phyloP scores from a whole-genome alignment of 2,888 invertebrate species.

The Hecatera dysodea region DNA sequence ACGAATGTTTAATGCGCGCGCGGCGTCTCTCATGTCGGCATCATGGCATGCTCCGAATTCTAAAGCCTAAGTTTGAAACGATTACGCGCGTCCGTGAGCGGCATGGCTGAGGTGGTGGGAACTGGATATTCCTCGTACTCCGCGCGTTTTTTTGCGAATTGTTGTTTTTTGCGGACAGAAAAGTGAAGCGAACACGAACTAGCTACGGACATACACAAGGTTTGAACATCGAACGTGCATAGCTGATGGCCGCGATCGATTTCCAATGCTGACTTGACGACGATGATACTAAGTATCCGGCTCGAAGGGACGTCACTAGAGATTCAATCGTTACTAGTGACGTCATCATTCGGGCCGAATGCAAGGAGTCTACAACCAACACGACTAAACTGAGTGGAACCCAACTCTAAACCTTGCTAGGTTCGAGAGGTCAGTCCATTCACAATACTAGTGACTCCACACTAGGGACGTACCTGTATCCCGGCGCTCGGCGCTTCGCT shows the following conservation, averaged over 20 bases:
- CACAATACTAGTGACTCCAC: slow-evolving; percentile 39
- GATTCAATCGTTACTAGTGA: neutral
- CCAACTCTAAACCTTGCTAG: neutral
- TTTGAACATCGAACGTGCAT: slow-evolving; percentile 69
- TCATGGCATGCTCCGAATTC: slow-evolving; percentile 76
- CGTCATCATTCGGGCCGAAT: slow-evolving; percentile 50
- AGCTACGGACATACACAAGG: slow-evolving; percentile 81
- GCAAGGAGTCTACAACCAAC: slow-evolving; percentile 33
- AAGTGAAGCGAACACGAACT: slow-evolving; percentile 87
- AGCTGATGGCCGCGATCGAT: slow-evolving; percentile 78
- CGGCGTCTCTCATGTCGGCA: slow-evolving; percentile 77
- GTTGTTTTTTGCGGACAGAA: slow-evolving; percentile 68
- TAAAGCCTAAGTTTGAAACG: slow-evolving; percentile 77
- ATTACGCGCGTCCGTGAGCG: slow-evolving; percentile 86
- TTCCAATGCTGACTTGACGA: slow-evolving; percentile 71
- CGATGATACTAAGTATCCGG: slow-evolving; percentile 50
- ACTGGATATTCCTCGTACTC: slow-evolving; percentile 82
- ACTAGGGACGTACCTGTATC: slow-evolving; percentile 83
- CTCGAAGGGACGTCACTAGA: slow-evolving; percentile 30
- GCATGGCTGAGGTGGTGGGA: slow-evolving; percentile 81
- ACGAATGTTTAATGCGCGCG: slow-evolving; percentile 78
- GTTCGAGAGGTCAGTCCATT: slow-evolving; percentile 21
- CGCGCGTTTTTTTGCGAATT: slow-evolving; percentile 74
- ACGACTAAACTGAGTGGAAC: slow-evolving; percentile 40
- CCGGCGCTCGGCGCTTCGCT: slow-evolving; percentile 83